phyloP scores from a whole-genome alignment of 2,113 vertebrate species.

The Hymenochirus boettgeri region DNA sequence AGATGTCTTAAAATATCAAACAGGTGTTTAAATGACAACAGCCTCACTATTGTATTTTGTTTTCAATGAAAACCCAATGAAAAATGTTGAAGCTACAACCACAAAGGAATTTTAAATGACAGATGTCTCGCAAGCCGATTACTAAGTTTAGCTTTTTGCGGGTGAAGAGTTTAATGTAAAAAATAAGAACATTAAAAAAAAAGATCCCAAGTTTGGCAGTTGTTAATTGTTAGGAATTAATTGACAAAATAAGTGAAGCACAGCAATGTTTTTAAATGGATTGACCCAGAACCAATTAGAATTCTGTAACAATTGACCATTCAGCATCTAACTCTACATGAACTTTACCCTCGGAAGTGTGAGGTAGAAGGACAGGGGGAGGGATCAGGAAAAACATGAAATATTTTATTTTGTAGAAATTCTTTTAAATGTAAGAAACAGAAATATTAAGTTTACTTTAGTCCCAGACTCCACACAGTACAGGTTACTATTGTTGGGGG shows the following conservation, averaged over 20 bases:
- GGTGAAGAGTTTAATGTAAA: slow-evolving; percentile 51
- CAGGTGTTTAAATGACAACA: slow-evolving; percentile 31
- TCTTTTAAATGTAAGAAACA: too few relatives aligned
- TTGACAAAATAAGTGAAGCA: slow-evolving; percentile 76
- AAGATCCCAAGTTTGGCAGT: slow-evolving; percentile 73
- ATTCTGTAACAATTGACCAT: slow-evolving; percentile 74
- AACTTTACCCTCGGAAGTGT: slow-evolving; percentile 66
- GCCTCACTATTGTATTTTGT: slow-evolving; percentile 21
- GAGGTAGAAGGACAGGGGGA: slow-evolving; percentile 49
- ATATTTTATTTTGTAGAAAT: neutral
- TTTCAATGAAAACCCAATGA: slow-evolving; percentile 12
- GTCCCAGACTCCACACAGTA: slow-evolving; percentile 59
- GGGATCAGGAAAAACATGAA: slow-evolving; percentile 13
- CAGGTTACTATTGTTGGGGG: slow-evolving; percentile 65
- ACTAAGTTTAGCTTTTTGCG: slow-evolving; percentile 23
- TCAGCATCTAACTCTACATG: slow-evolving; percentile 60
- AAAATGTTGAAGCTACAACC: slow-evolving; percentile 15
- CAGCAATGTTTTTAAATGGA: slow-evolving; percentile 66
- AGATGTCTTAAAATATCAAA: too few relatives aligned
- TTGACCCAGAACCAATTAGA: slow-evolving; percentile 82
- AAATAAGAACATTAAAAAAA: slow-evolving; percentile 65
- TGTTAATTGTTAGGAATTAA: slow-evolving; percentile 76
- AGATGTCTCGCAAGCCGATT: slow-evolving; percentile 37
- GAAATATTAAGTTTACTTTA: neutral
- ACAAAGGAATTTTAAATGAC: slow-evolving; percentile 33